phyloP scores from a whole-genome alignment of 2,797 vertebrate genomes.

The Tokudaia muenninki region DNA sequence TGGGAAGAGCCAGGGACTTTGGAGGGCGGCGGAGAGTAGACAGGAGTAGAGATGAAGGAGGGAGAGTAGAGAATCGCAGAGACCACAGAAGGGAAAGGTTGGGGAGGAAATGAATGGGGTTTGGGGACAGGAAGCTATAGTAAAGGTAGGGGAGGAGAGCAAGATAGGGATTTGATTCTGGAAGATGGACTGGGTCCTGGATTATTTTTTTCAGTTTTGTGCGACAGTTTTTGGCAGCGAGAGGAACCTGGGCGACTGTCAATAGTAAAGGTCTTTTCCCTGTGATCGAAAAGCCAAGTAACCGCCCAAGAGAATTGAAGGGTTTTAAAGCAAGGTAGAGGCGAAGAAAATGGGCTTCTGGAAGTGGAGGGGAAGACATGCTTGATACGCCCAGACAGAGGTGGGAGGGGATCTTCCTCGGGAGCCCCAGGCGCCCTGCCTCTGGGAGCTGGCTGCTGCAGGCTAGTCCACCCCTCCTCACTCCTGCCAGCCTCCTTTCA shows the following conservation, averaged over 20 bases:
- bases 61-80: neutral
- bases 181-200: neutral
- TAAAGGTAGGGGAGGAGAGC: rapidly evolving
- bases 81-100: neutral
- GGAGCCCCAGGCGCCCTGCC: neutral
- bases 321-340: neutral
- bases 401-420: neutral
- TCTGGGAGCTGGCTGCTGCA: neutral
- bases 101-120: neutral
- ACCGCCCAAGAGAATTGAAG: neutral
- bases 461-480: neutral
- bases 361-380: neutral
- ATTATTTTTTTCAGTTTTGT: neutral
- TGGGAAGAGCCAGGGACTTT: neutral
- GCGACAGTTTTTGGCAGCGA: neutral
- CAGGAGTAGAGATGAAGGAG: neutral
- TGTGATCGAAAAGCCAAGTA: slow-evolving; percentile 18
- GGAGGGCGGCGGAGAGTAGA: neutral
- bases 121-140: too few species aligned
- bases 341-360: neutral
- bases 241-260: neutral
- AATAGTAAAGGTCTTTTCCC: slow-evolving; percentile 35
- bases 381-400: neutral
- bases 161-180: neutral
- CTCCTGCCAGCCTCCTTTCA: neutral